Evolutionary conservation across 2,888 invertebrate species (phyloP), one percentile per base, ranked within the genome.

Genomic region (Sussaba pulchella): DNA sequence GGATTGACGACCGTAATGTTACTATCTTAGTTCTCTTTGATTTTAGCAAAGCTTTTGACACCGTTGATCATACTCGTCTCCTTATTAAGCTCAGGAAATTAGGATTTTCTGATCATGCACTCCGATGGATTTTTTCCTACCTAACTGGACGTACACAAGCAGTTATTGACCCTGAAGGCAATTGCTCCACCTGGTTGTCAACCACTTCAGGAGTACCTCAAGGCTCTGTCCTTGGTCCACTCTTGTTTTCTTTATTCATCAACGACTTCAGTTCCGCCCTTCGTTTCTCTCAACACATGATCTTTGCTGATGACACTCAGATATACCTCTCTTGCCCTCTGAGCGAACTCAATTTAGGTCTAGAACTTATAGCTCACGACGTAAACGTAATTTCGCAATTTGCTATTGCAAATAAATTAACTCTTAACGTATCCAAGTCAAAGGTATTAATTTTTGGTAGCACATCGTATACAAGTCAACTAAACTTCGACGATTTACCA

Each of bases 221-320:
- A 31, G 2, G 41, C 41, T 12, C 41, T 41, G 41, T 41, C 41
- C 41, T 41, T 12, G 12, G 41, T 12, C 41, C 41, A 6, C 31
- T 31, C 31, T 31, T 31, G 31, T 31, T 31, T 31, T 31, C 31
- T 5, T 31, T 31, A 31, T 41, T 41, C 10, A 41, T 41, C 12
- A 41, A 41, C 6, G 31, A 31, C 31, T 5, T 31, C 31, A 31
- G 31, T 31, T 2, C 31, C 31, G 2, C 31, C 31, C 31, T 31
- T 5, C 31, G 31, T 6, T 31, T 31, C 31, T 31, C 31, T 31
- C 31, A 31, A 31, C 31, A 50, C 17, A 31, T 73, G 12, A 63
- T 63, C 0, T 73, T 63, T 4, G 72, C 63, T 10, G 72, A 63
- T 12, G 63, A 73, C 36, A 63, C 63, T 0, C 63, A 63, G 8